phyloP scores from a whole-genome alignment of 2,888 invertebrate genomes.

The Bombyx huttoni region DNA sequence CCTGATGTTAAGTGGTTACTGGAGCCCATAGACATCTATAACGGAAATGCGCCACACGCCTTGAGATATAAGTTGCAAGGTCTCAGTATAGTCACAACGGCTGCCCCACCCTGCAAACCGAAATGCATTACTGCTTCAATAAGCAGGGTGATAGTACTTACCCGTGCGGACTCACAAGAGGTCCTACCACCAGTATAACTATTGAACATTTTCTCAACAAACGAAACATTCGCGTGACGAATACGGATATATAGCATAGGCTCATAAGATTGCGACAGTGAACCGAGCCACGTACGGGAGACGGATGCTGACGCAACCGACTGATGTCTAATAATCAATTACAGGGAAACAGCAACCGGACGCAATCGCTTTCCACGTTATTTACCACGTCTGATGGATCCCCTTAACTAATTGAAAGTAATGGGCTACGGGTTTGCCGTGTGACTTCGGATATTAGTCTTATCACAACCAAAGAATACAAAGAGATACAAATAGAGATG shows the following conservation, averaged over 20 bases:
- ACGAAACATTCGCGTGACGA: slow-evolving; percentile 16
- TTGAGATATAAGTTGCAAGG: too few relatives aligned
- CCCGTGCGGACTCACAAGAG: too few relatives aligned
- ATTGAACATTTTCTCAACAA: too few relatives aligned
- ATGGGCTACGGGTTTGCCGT: slow-evolving; percentile 23
- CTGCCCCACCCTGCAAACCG: too few relatives aligned
- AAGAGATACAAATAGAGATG: slow-evolving; percentile 17
- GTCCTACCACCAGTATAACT: too few relatives aligned
- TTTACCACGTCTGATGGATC: slow-evolving; percentile 27
- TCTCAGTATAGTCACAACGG: too few relatives aligned
- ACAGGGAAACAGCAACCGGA: slow-evolving; percentile 10
- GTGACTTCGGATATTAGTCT: slow-evolving; percentile 25
- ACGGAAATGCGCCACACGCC: too few relatives aligned
- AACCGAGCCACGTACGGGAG: slow-evolving; percentile 14
- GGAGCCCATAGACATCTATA: too few relatives aligned
- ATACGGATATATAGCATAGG: slow-evolving; percentile 21
- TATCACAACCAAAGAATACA: slow-evolving; percentile 20
- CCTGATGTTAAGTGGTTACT: too few relatives aligned
- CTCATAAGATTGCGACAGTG: slow-evolving; percentile 24
- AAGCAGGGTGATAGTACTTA: too few relatives aligned
- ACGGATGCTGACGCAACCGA: slow-evolving; percentile 28
- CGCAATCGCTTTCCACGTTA: slow-evolving; percentile 16
- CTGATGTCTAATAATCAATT: slow-evolving; percentile 30
- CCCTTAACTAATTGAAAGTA: slow-evolving; percentile 30
- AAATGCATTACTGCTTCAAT: too few relatives aligned